Evolutionary conservation across 2,113 vertebrate genomes (phyloP), one percentile per base, ranked within the genome.

Genomic region (Gila orcuttii): DNA sequence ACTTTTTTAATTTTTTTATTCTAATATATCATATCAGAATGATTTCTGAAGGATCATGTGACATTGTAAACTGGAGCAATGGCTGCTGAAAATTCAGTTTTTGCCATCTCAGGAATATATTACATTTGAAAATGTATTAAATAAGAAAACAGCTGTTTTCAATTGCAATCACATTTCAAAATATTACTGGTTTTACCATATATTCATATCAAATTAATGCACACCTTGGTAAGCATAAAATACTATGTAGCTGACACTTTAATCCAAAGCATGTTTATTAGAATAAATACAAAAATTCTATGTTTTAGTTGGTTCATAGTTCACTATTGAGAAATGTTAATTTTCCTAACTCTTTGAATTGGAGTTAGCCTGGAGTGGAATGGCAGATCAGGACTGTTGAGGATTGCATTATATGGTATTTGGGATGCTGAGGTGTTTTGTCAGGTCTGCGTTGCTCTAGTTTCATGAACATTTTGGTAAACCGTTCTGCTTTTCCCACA

Each of bases 381-480:
- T 17, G 76, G 23, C 52, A 57, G 23, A 74, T 2, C 10, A n/a
- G 19, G 10, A 12, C 36, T 73, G 21, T 45, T 36, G 60, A 62
- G 3, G 19, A n/a, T 12, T 59, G 52, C n/a, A 31, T n/a, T 39
- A n/a, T 57, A 2, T 23, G 31, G 19, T 78, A 28, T 33, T 52
- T 39, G 33, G 55, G 77, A 60, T 60, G 77, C 33, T 39, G 77
- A 17, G 55, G 33, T 79, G 55, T 60, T 60, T 55, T 39, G 33
- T 57, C 55, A 79, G 21, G 55, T 11, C 31, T 42, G 21, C 15
- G n/a, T 17, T 75, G 42, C 55, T 59, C 55, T 60, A 60, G 31
- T 39, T 79, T 60, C 55, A 60, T 60, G 21, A 39, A 79, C 60
- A 55, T 79, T 59, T 33, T 59, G 52, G 52, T 75, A 11, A 39